A percentile compares a stretch with the other conserved stretches of the same genome.
Conservation (phyloP, 2,113 vertebrate species). For the Chrysochloris asiatica region DNA sequence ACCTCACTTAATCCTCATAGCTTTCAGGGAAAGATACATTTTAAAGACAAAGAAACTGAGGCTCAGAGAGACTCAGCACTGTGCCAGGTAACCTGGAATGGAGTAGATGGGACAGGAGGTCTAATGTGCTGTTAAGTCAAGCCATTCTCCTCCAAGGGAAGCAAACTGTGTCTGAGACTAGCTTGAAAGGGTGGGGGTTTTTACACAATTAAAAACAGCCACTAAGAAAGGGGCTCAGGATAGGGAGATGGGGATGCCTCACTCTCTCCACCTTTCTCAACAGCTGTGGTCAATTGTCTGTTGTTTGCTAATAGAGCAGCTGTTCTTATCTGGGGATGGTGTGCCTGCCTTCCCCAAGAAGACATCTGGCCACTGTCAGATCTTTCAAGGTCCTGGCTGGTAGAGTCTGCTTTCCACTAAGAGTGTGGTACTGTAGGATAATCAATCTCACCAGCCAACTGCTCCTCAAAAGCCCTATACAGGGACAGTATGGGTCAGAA, state of each 20-base stretch:
- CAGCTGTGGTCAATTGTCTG: not conserved
- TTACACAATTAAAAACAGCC: not conserved
- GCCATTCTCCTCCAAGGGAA: not conserved
- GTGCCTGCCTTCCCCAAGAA: not conserved
- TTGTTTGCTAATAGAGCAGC: not conserved
- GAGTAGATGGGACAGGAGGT: not conserved
- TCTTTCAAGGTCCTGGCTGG: not conserved
- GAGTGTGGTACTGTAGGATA: too few species aligned
- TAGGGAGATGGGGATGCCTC: not conserved
- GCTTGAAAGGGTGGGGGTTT: not conserved
- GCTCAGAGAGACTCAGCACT: not conserved
- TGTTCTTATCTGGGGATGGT: not conserved
- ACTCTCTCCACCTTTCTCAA: not conserved
- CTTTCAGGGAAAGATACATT: not conserved
- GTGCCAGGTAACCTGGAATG: not conserved
- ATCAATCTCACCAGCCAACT: too few species aligned
- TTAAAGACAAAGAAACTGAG: constrained; percentile 25
- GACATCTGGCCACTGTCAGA: not conserved
- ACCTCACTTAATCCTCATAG: not conserved
- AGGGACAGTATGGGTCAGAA: too few species aligned
- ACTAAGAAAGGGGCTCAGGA: not conserved
- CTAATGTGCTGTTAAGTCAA: not conserved
- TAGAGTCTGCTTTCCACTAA: too few species aligned
- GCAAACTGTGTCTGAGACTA: not conserved
- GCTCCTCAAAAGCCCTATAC: too few species aligned